Percentiles rank a stretch among this genome's conserved stretches.
Conservation (phyloP, 1,140 invertebrate genomes). For the Oreohelix idahoensis region DNA sequence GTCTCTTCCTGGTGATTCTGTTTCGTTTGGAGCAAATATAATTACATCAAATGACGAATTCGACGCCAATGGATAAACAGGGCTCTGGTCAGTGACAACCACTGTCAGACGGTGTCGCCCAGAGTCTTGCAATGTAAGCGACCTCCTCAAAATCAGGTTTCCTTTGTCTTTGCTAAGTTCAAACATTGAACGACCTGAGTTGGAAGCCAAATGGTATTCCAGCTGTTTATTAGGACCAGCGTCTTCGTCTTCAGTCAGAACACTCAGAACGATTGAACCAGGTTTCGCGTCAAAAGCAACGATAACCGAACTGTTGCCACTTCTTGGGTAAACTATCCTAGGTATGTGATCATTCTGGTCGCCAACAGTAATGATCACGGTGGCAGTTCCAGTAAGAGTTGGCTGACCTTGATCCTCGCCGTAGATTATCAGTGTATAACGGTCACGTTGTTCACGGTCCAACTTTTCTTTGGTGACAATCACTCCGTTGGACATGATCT, state of each 20-base stretch:
- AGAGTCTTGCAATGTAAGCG: slow-evolving; percentile 36
- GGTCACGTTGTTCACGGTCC: slow-evolving; percentile 44
- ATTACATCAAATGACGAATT: slow-evolving; percentile 47
- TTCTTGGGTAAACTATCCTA: slow-evolving; percentile 83
- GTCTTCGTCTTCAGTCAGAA: slow-evolving; percentile 39
- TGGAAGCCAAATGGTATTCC: slow-evolving; percentile 30
- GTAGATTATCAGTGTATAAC: slow-evolving; percentile 47
- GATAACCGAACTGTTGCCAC: slow-evolving; percentile 54
- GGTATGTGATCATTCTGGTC: slow-evolving; percentile 94
- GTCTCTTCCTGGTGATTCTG: slow-evolving; percentile 15
- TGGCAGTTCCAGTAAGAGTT: slow-evolving; percentile 42
- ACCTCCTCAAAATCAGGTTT: slow-evolving; percentile 33
- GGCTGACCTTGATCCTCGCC: slow-evolving; percentile 47
- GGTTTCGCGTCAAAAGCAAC: slow-evolving; percentile 37
- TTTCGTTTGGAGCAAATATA: slow-evolving; percentile 44
- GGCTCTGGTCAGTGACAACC: slow-evolving; percentile 44
- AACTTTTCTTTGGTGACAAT: slow-evolving; percentile 40
- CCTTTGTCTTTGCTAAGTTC: slow-evolving; percentile 37
- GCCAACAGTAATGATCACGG: slow-evolving; percentile 80
- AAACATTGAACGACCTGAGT: slow-evolving; percentile 6
- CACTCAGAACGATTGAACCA: slow-evolving; percentile 24
- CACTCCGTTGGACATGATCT: slow-evolving; percentile 40
- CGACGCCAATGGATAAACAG: slow-evolving; percentile 27
- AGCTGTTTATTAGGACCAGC: slow-evolving; percentile 12
- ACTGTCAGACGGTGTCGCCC: slow-evolving; percentile 43